Base-by-base conservation (phyloP, 2,797 vertebrate genomes). In the Ctenopoma kingsleyae region DNA sequence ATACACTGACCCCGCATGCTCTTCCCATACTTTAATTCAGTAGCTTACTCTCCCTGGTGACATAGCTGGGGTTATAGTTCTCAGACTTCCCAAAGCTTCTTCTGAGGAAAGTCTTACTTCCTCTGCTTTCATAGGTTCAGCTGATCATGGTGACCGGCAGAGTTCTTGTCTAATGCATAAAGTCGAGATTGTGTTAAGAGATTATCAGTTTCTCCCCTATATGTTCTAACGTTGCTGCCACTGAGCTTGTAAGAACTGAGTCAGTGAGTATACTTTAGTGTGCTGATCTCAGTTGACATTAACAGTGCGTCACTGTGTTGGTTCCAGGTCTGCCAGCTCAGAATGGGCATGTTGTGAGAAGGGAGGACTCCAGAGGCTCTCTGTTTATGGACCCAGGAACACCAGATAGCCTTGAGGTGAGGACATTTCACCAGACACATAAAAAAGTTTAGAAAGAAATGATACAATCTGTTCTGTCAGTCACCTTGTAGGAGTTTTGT, bases 291-390 rank as follows among this genome's bases (percentile, higher is more conserved):
- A 56, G 7, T 47, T 27, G 10, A 25, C 1, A 6, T 58, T 35
- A n/a, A 57, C 13, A 35, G 15, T 1, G 4, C 6, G 44, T 12
- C 27, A 9, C 43, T 71, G 30, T 79, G 25, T 62, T 22, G 19
- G 19, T 56, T 83, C 15, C 79, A 96, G 96, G 92, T 53, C 91
- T 89, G 0, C 83, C 81, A 9, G 52, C 82, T 84, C 93, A 94
- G 74, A 99, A 98, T 22, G 96, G 97, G 65, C 96, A 95, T 0
- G 8, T 80, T 4, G 91, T 97, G 36, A 96, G 95, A 73, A 91
- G 96, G 80, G 97, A 98, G 27, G 97, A 99, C 91, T 98, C 97
- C 0, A 94, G 96, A 81, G 80, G 94, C 53, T 99, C 97, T 20
- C 88, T 99, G 67, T 94, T 94, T 57, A 94, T 95, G 12, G 98